phyloP scores from a whole-genome alignment of 2,888 invertebrate species.

The Caenorhabditis wallacei region DNA sequence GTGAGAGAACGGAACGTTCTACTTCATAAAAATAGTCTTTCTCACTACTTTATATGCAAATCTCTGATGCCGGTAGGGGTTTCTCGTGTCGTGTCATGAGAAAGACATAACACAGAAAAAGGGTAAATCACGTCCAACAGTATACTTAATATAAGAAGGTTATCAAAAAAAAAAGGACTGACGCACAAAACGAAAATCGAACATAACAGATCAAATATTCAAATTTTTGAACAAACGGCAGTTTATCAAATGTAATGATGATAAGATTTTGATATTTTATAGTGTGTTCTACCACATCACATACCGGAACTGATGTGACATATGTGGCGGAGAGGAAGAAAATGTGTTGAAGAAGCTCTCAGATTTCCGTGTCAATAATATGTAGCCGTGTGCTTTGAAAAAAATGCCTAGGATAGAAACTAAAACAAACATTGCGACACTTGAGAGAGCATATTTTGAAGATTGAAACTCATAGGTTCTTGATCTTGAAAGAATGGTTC shows the following conservation, averaged over 20 bases:
- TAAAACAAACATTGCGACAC: conserved; percentile 30
- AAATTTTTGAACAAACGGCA: not conserved
- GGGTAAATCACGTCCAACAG: conserved; percentile 2
- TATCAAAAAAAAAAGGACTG: not conserved
- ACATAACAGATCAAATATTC: not conserved
- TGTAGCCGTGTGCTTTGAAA: conserved; percentile 26
- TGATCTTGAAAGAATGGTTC: not conserved
- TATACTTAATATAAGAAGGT: not conserved
- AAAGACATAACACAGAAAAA: conserved; percentile 40
- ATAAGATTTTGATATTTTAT: conserved; percentile 27
- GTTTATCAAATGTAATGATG: conserved; percentile 21
- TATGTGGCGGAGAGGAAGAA: conserved; percentile 19
- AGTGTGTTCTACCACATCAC: conserved; percentile 42
- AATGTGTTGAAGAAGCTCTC: conserved; percentile 29
- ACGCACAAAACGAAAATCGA: not conserved
- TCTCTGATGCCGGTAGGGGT: conserved; percentile 13
- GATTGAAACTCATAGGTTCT: not conserved
- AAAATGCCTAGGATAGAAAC: conserved; percentile 27
- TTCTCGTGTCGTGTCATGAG: conserved; percentile 43
- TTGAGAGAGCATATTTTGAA: not conserved
- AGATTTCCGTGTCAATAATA: conserved; percentile 59
- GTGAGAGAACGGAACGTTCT: conserved; percentile 29
- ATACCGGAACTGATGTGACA: conserved; percentile 54
- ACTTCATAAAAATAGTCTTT: conserved; percentile 19
- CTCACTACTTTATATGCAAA: conserved; percentile 32